Evolutionary conservation across 2,113 vertebrate genomes (phyloP), one percentile per base, ranked within the genome.

Genomic region (Catagonus wagneri): DNA sequence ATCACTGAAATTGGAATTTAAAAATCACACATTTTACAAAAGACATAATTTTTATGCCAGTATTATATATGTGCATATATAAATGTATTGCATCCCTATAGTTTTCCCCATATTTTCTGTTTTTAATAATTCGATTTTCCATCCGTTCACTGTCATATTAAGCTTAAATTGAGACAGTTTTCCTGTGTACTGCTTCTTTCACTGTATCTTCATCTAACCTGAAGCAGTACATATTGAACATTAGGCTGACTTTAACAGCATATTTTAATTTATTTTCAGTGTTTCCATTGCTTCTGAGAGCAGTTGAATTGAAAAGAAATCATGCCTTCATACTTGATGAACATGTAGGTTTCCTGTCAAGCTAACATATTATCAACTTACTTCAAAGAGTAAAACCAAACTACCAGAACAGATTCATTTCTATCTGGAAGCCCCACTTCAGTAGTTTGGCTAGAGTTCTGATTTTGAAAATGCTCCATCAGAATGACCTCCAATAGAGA

Each of bases 181-280:
- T 22, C 34, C 83, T 95, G 36, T 94, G 16, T 87, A 91, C 66
- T 86, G n/a, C 2, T 94, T 72, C 83, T 83, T 97, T 96, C 88
- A 87, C 7, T 95, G 32, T 83, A 13, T 96, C 86, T 96, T 96
- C 81, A 25, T 66, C 85, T 93, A 58, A 94, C 29, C 39, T 94
- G 71, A 97, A 97, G 95, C 80, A 95, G 15, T 87, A 96, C 61
- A 91, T 95, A 93, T 91, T 56, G 44, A 88, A 72, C 95, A 96
- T 93, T 93, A 66, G 20, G 56, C 39, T 80, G 29, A 92, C 89
- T 92, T 52, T 29, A 96, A 97, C 23, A 88, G 88, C 14, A 22
- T 76, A 58, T 86, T 94, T 95, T 61, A 19, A 8, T 86, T 74
- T 91, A 78, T 11, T 50, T 88, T 65, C 93, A 92, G 52, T 87